These are phyloP conservation scores for Diabrotica virgifera DNA, from an alignment of 1,140 invertebrate genomes.

Conservation along the genomic window DNA sequence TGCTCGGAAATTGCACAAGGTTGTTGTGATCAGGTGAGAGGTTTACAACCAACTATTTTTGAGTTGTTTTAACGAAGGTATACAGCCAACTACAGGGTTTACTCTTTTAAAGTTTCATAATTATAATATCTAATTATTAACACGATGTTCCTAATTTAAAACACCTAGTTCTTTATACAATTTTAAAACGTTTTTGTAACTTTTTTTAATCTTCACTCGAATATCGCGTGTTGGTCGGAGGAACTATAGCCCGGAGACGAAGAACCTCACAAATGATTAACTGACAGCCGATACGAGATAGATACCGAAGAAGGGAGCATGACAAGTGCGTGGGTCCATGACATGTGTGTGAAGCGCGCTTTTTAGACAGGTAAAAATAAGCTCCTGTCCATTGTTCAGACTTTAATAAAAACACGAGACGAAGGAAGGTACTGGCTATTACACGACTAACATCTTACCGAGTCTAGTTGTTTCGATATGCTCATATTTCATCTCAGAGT, in stretches of 20 bases:
- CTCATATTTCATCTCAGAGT: constrained; percentile 28
- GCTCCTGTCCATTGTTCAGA: constrained; percentile 23
- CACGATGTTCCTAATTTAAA: too few species aligned
- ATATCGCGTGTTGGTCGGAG: neutral
- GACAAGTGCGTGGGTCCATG: constrained; percentile 22
- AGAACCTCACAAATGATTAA: constrained; percentile 6
- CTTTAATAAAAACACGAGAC: constrained; percentile 17
- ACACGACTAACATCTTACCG: constrained; percentile 23
- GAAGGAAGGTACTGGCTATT: constrained; percentile 10
- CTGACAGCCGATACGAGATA: constrained; percentile 22
- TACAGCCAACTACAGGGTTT: too few species aligned
- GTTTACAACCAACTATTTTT: too few species aligned
- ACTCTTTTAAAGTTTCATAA: too few species aligned
- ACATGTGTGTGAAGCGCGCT: constrained; percentile 23
- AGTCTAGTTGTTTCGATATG: constrained; percentile 11
- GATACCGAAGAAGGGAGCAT: constrained; percentile 10
- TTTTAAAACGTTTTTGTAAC: too few species aligned
- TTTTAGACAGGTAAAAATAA: constrained; percentile 26
- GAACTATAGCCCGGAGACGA: neutral
- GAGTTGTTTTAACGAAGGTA: too few species aligned
- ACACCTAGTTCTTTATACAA: too few species aligned
- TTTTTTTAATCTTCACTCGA: too few species aligned
- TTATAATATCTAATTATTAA: too few species aligned
- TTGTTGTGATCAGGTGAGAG: too few species aligned
- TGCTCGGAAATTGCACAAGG: too few species aligned